A percentile compares a stretch with the other conserved stretches of the same genome.
Evolutionary conservation across 1,140 invertebrate species (phyloP).

Genomic region (Diorhabda elongata): DNA sequence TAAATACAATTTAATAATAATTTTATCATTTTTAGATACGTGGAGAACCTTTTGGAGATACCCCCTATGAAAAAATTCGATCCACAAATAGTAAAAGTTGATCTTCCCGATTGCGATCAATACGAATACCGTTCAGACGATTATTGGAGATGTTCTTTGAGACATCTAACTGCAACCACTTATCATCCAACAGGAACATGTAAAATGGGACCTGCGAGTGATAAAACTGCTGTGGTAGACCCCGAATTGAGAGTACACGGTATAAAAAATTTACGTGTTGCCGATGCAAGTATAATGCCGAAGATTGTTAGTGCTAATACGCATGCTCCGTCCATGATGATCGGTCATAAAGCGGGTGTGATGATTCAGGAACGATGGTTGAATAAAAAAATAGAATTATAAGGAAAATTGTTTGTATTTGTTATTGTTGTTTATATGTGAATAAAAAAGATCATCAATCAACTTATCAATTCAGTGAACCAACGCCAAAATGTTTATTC

Average conservation of each 20-base stretch:
- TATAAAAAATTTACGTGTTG: constrained; percentile 55
- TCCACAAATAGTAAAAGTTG: constrained; percentile 55
- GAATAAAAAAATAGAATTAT: neutral
- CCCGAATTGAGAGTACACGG: constrained; percentile 56
- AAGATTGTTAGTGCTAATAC: constrained; percentile 62
- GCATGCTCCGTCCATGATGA: constrained; percentile 62
- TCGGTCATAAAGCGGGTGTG: constrained; percentile 62
- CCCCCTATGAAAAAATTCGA: constrained; percentile 46
- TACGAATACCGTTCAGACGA: constrained; percentile 70
- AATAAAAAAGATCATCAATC: no score
- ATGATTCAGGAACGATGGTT: constrained; percentile 63
- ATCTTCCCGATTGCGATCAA: constrained; percentile 72
- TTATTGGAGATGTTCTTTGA: constrained; percentile 80
- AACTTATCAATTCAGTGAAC: no score
- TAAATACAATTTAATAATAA: no score
- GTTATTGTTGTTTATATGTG: no score
- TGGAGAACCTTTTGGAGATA: constrained; percentile 50
- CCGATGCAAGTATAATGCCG: constrained; percentile 63
- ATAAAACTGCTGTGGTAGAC: constrained; percentile 77
- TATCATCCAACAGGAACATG: constrained; percentile 82
- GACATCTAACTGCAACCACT: constrained; percentile 80
- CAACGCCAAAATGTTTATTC: no score
- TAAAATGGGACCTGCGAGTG: constrained; percentile 77
- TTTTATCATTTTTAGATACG: constrained; percentile 49
- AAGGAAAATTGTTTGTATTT: no score